Base-by-base conservation (phyloP, 2,888 invertebrate species). In the Leptogaster cylindrica region DNA sequence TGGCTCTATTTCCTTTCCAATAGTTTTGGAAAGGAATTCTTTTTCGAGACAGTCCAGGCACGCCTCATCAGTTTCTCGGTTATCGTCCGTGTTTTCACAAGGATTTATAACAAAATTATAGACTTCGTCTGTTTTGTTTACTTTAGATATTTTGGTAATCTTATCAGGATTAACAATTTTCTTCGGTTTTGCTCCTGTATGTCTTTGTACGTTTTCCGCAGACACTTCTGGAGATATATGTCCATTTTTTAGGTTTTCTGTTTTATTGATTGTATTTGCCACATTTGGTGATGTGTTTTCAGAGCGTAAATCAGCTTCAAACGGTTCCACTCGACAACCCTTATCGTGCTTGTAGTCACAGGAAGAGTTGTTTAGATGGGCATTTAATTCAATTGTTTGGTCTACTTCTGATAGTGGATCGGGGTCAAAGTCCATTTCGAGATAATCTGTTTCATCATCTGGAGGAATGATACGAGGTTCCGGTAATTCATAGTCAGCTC, bases 351-450 rank as follows among this genome's bases (percentile, higher is more conserved):
- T 52, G 20, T 31, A 52, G 1, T 8, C 16, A 52, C 31, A 31
- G 20, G 31, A 10, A n/a, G 52, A 16, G 33, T 31, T 52, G 14
- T 8, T 3, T 8, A 14, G 8, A 16, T 14, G 16, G 18, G n/a
- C 7, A 2, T 25, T 23, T 39, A 25, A 6, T 27, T 65, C 51
- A 36, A 18, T 73, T 69, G 48, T 69, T 31, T 77, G 78, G 65
- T 81, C 81, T 10, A 79, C 72, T 67, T 81, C 81, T 0, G 81
- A 81, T 1, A 77, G 74, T 1, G 80, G 80, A 72, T 81, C 81
- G 4, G 81, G 81, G 51, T 81, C 81, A 55, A 81, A 81, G 68
- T 81, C 81, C 81, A 81, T 81, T 75, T 81, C 81, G 2, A 81
- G 74, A 68, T 80, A 81, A 68, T 81, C 81, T 1, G 79, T 80